Evolutionary conservation across 2,797 vertebrate species (phyloP).

Genomic region (Xerus rutilus): DNA sequence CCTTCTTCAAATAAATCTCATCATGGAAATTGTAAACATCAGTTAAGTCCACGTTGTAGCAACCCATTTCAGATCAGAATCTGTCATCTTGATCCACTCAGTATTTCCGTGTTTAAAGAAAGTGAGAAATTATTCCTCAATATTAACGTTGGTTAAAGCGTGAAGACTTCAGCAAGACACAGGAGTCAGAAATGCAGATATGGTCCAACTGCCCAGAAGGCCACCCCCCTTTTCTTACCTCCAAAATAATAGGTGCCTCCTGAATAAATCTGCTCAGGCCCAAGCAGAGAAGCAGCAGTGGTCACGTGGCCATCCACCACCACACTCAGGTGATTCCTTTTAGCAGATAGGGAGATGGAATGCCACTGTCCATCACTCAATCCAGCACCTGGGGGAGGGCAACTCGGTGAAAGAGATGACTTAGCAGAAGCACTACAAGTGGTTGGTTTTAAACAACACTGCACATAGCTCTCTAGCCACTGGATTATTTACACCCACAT

Average conservation of each 20-base stretch:
- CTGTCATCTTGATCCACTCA: constrained; percentile 11
- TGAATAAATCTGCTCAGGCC: constrained; percentile 87
- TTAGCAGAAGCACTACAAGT: not conserved
- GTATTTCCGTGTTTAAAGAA: constrained; percentile 38
- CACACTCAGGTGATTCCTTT: constrained; percentile 89
- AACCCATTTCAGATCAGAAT: constrained; percentile 37
- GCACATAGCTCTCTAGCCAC: not conserved
- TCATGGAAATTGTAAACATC: constrained; percentile 50
- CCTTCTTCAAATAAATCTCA: constrained; percentile 45
- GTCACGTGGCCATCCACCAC: constrained; percentile 89
- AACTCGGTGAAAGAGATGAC: not conserved
- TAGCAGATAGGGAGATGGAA: constrained; percentile 90
- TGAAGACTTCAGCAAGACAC: not conserved
- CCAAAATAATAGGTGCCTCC: constrained; percentile 92
- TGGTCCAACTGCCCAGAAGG: not conserved
- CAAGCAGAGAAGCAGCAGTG: constrained; percentile 83
- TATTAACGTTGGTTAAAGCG: not conserved
- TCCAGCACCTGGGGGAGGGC: constrained; percentile 87
- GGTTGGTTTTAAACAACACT: not conserved
- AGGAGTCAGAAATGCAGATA: not conserved
- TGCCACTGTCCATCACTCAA: constrained; percentile 97
- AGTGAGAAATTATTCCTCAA: not conserved
- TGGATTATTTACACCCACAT: too few relatives aligned
- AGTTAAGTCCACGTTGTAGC: not conserved
- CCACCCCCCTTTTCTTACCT: constrained; percentile 86